Percentiles rank a stretch among this genome's conserved stretches.
Conservation (phyloP, 1,140 invertebrate genomes). For the Melipona quadrifasciata region DNA sequence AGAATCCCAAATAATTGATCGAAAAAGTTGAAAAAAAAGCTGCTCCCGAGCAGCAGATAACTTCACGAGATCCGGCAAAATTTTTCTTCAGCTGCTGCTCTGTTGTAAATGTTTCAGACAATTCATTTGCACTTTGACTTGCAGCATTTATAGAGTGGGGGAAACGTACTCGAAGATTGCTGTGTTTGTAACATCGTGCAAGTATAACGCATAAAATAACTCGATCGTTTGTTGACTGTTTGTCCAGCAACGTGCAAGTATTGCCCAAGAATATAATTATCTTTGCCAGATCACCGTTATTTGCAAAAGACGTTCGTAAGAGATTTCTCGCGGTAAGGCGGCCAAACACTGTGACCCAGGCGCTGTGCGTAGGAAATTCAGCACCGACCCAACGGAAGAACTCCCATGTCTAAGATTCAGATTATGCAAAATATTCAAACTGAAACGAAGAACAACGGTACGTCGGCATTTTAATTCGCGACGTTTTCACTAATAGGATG, state of each 20-base stretch:
- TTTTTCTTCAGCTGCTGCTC: neutral
- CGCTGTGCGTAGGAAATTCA: neutral
- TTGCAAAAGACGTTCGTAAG: too few species aligned
- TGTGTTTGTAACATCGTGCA: too few species aligned
- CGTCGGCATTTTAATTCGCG: slow-evolving; percentile 18
- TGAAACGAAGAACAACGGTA: neutral
- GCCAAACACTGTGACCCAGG: neutral
- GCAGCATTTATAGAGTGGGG: too few species aligned
- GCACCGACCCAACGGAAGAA: too few species aligned
- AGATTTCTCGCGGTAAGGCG: too few species aligned
- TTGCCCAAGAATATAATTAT: too few species aligned
- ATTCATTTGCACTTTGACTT: neutral
- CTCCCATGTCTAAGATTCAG: neutral
- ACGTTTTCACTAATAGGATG: neutral
- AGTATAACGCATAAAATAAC: too few species aligned
- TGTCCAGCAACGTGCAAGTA: too few species aligned
- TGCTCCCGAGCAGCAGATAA: neutral
- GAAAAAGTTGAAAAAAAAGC: neutral
- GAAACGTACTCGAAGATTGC: too few species aligned
- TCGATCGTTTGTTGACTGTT: too few species aligned
- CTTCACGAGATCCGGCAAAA: neutral
- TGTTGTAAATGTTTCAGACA: neutral
- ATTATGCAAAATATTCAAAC: neutral
- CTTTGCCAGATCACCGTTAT: too few species aligned
- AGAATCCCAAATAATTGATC: neutral